phyloP scores from a whole-genome alignment of 2,888 invertebrate species.

The Neoscelio sp. region DNA sequence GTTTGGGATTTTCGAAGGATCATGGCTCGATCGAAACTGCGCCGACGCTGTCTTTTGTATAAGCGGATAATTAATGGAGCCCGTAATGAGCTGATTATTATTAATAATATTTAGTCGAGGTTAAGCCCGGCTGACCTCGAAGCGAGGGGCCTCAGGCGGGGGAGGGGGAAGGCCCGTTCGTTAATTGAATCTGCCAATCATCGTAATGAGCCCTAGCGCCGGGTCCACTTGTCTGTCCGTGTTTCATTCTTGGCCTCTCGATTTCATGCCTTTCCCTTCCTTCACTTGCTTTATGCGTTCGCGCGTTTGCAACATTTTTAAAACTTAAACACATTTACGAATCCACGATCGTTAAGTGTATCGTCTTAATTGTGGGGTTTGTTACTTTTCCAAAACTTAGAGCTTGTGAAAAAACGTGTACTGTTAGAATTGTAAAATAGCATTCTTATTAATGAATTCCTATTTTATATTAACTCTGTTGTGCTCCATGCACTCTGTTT shows the following conservation, averaged over 20 bases:
- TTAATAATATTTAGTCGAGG: constrained; percentile 82
- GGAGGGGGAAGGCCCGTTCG: constrained; percentile 75
- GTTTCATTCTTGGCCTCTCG: constrained; percentile 71
- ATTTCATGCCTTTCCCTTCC: constrained; percentile 63
- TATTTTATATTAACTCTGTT: no score
- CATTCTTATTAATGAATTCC: no score
- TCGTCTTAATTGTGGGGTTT: constrained; percentile 31
- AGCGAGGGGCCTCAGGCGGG: constrained; percentile 71
- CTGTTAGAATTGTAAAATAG: no score
- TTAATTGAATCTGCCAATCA: constrained; percentile 93
- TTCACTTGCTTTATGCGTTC: constrained; percentile 42
- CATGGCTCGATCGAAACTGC: constrained; percentile 70
- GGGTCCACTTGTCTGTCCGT: constrained; percentile 74
- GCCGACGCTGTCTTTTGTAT: constrained; percentile 72
- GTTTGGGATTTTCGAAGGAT: constrained; percentile 66
- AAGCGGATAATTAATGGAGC: constrained; percentile 81
- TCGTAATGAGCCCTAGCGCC: constrained; percentile 88
- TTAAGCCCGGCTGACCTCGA: constrained; percentile 81
- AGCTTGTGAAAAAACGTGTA: constrained; percentile 1
- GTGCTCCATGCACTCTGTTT: no score
- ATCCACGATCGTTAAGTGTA: constrained; percentile 41
- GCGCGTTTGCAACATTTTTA: constrained; percentile 48
- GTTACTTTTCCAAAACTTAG: constrained; percentile 27
- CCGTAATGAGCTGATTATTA: constrained; percentile 83
- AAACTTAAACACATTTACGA: constrained; percentile 18